Evolutionary conservation across 1,140 invertebrate species (phyloP), one percentile per base, ranked within the genome.

Genomic region (Charaxes varanes): DNA sequence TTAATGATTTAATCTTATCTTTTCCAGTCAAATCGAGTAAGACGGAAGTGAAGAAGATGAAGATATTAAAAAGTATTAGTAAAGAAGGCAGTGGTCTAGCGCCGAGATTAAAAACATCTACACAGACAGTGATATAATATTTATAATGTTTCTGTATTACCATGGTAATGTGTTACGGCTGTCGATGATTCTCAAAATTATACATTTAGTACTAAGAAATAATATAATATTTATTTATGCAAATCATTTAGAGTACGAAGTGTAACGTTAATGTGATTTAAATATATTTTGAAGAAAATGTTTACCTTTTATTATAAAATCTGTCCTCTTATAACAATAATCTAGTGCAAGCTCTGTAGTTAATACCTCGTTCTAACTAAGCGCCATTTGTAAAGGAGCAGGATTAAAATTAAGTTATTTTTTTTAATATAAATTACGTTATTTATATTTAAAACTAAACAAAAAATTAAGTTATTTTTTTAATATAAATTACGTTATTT

Each of bases 11-110:
- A 2, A 2, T 27, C 6, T 32, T 51, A 52, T 56, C 47, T 48
- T 31, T 78, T 78, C 38, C 64, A 81, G 77, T 24, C 69, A 78
- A 66, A 66, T 67, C 38, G 77, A 81, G 26, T 81, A 73, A 62
- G 24, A 2, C 17, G 18, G 19, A 38, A 27, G 18, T 11, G 52
- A 37, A 26, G 24, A 42, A 51, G 10, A 50, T 43, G 38, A 26
- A 53, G 44, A 50, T 63, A 56, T 52, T 52, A 49, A 22, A 51
- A 64, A 71, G 68, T 76, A 77, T 74, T 73, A 80, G 54, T 47
- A 35, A 47, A 55, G 53, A 49, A 32, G 46, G 54, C 56, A 64
- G 55, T 62, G 53, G 60, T 59, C 51, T 42, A 44, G 48, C 52
- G 58, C 41, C 13, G 37, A 32, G 32, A 53, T 43, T 43, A 36